Base-by-base conservation (phyloP, 2,113 vertebrate species). In the Chrysemys picta region DNA sequence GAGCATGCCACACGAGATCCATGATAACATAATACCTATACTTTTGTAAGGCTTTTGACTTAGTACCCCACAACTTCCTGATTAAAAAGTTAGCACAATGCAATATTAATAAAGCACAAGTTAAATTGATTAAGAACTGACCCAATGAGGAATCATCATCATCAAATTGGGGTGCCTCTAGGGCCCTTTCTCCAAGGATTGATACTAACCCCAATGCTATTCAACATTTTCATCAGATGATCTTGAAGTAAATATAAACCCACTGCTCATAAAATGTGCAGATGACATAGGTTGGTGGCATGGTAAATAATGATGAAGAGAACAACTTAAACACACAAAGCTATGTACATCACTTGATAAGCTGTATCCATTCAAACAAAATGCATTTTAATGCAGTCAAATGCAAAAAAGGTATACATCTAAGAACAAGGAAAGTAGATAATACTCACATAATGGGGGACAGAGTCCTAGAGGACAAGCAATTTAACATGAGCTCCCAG, bases 381-480 rank as follows among this genome's bases (percentile, higher is more conserved):
- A 38, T 57, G 8, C 69, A 21, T 54, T 56, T 47, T 13, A 85
- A 78, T 9, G 7, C 7, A 84, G 31, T 80, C 42, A 54, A 80
- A 91, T 78, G 5, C 50, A 3, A 88, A 3, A 3, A 90, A 89
- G 6, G 38, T 87, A 56, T 8, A 1, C 29, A 54, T 17, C 5
- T 42, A 49, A 42, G 8, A 2, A 79, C 29, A 65, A 76, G 45
- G 3, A 3, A 21, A 38, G 2, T 5, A 10, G 56, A 5, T 1
- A 16, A 82, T 65, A 90, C n/a, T 16, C 12, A 85, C 1, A 69
- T 50, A 84, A 50, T 25, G 2, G 84, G 24, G 19, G 35, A 10
- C 21, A 38, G 8, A 10, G 2, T 72, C 8, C n/a, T 38, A 10
- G 65, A 35, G 17, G 21, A 19, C 65, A 49, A 83, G 57, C 5